Evolutionary conservation across 1,140 invertebrate genomes (phyloP).

Genomic region (Drosophila saltans): DNA sequence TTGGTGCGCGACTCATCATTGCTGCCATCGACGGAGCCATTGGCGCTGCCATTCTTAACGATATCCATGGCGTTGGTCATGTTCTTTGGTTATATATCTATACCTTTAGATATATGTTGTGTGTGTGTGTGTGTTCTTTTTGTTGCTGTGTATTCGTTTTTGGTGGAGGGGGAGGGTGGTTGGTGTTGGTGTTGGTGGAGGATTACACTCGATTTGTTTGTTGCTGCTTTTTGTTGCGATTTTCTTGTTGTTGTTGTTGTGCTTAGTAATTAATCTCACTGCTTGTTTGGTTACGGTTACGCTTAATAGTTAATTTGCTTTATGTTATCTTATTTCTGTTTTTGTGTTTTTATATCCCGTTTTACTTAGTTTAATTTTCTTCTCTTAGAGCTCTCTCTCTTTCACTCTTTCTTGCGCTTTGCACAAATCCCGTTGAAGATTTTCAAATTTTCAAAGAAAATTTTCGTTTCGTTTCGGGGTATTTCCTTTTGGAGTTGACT

Average conservation of each 20-base stretch:
- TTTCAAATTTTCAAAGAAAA: constrained; percentile 31
- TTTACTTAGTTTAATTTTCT: constrained; percentile 32
- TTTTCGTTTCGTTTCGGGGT: constrained; percentile 9
- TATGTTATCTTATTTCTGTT: constrained; percentile 10
- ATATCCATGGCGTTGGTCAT: constrained; percentile 83
- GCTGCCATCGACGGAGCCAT: constrained; percentile 85
- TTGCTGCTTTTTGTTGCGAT: constrained; percentile 12
- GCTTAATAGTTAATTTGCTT: constrained; percentile 57
- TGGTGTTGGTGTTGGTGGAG: background rate
- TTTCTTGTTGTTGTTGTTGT: constrained; percentile 32
- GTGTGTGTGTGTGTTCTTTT: constrained; percentile 13
- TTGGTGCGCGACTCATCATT: constrained; percentile 88
- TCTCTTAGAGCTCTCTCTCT: constrained; percentile 35
- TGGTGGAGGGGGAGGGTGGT: background rate
- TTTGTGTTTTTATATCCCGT: background rate
- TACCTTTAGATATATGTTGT: background rate
- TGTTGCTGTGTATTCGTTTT: background rate
- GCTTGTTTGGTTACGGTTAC: constrained; percentile 61
- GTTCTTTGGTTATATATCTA: constrained; percentile 21
- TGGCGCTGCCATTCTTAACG: constrained; percentile 85
- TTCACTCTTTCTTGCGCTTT: constrained; percentile 63
- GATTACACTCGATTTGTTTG: constrained; percentile 16
- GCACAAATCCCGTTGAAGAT: constrained; percentile 74
- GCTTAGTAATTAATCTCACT: constrained; percentile 81
- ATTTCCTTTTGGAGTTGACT: constrained; percentile 18